A percentile compares a stretch with the other conserved stretches of the same genome.
Evolutionary conservation across 2,888 invertebrate genomes (phyloP).

Genomic region (Willowsia nigromaculata): DNA sequence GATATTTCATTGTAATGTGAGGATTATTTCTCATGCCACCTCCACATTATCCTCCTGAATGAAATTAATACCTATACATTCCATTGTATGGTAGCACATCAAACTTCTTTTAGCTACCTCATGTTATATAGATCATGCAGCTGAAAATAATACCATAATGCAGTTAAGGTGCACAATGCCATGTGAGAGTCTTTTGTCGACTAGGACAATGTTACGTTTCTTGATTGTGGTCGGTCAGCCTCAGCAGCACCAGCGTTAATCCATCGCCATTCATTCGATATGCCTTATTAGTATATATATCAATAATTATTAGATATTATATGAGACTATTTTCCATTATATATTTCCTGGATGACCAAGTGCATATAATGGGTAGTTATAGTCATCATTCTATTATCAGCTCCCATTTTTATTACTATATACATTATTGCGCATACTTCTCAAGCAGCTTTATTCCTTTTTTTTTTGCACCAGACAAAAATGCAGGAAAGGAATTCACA

Average conservation of each 20-base stretch:
- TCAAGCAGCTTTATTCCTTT: too few species aligned
- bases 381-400: background rate
- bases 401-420: background rate
- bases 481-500: background rate
- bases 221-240: conserved; percentile 35
- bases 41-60: background rate
- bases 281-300: background rate
- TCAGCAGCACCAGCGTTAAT: background rate
- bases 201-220: conserved; percentile 20
- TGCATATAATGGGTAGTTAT: background rate
- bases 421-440: conserved; percentile 9
- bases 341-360: conserved; percentile 62
- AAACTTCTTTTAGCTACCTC: too few species aligned
- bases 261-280: background rate
- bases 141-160: background rate
- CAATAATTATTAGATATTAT: conserved; percentile 3
- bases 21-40: background rate
- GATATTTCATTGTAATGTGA: background rate
- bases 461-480: background rate
- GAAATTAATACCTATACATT: background rate
- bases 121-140: background rate
- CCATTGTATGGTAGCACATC: background rate
- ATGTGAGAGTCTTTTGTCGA: background rate
- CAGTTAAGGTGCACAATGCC: conserved; percentile 21
- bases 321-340: background rate